Evolutionary conservation across 1,140 invertebrate species (phyloP).

Genomic region (Andrena cerasifolii): DNA sequence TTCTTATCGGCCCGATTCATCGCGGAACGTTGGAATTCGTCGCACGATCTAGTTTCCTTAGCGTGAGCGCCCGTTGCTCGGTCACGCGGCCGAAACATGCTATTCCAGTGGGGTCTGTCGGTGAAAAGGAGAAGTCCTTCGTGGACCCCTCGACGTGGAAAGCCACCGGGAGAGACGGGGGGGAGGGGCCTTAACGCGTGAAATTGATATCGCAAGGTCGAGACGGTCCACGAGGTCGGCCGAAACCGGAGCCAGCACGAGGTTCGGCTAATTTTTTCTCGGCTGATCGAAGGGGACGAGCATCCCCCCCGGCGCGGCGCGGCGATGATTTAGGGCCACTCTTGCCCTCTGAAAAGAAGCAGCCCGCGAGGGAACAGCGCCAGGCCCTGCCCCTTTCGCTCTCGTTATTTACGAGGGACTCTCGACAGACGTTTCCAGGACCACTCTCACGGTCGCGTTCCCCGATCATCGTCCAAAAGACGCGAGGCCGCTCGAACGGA

Average conservation of each 20-base stretch:
- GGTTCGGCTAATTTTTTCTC: conserved; percentile 52
- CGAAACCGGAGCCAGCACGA: conserved; percentile 30
- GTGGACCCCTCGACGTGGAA: too few relatives aligned
- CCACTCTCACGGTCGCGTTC: conserved; percentile 34
- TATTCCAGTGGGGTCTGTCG: too few relatives aligned
- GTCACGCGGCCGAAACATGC: too few relatives aligned
- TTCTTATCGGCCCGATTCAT: too few relatives aligned
- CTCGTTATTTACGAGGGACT: conserved; percentile 66
- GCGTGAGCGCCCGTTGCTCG: too few relatives aligned
- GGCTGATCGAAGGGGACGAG: conserved; percentile 44
- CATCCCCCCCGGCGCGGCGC: conserved; percentile 43
- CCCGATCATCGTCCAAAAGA: conserved; percentile 4
- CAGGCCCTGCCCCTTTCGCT: conserved; percentile 32
- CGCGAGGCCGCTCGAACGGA: not conserved
- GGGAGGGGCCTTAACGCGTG: conserved; percentile 38
- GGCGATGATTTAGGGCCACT: conserved; percentile 67
- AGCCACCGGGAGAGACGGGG: too few relatives aligned
- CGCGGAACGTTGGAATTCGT: too few relatives aligned
- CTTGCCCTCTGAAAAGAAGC: conserved; percentile 44
- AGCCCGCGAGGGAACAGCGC: conserved; percentile 35
- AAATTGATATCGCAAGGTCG: conserved; percentile 45
- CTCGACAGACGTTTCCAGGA: conserved; percentile 54
- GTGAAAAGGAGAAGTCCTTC: too few relatives aligned
- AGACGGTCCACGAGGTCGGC: not conserved
- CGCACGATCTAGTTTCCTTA: too few relatives aligned